Evolutionary conservation across 35 echinoderm and acorn worm genomes (phyloP), one percentile per base, ranked within the genome.

Genomic region (Apostichopus parvimensis): DNA sequence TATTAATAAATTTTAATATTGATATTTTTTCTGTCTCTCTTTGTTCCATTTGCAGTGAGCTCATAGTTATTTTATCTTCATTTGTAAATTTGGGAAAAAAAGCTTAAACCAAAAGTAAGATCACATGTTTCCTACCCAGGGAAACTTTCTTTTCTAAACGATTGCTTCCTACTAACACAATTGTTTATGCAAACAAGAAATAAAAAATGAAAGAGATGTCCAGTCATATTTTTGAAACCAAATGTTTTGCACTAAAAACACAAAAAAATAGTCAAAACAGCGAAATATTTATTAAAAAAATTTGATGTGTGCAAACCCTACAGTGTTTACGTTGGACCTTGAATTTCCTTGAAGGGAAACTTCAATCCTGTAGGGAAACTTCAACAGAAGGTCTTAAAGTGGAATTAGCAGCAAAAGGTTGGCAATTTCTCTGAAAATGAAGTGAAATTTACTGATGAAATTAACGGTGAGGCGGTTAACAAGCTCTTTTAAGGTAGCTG

Each of bases 41-140:
- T 53, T 82, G 34, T 82, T 82, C 79, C 81, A 84, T 84, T 84
- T 84, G 81, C 81, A 84, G 81, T 84, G 81, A 11, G 58, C 81
- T 53, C 58, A 59, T 84, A 84, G 81, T 84, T 58, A 84, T 84
- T 84, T 58, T 58, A 84, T 59, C 81, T 84, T 84, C 81, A 75
- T 84, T 84, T 84, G 56, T 84, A 84, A 58, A 84, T 84, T 84
- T 84, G 81, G 81, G 81, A 59, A 54, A 54, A 55, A 58, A 82
- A 82, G 21, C 15, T 60, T 84, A 58, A 21, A 84, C 81, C 81
- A 84, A 84, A 80, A 45, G 78, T 80, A 80, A 84, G 81, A 84
- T 21, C 20, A 56, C 55, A 18, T 75, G 71, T 75, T 75, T 18
- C 71, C 58, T 8, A 18, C 71, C 4, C 71, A 75, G 71, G 71